These are phyloP conservation scores for Spizaetus ornatus DNA, from an alignment of 2,113 vertebrate species.

Conservation along the genomic window DNA sequence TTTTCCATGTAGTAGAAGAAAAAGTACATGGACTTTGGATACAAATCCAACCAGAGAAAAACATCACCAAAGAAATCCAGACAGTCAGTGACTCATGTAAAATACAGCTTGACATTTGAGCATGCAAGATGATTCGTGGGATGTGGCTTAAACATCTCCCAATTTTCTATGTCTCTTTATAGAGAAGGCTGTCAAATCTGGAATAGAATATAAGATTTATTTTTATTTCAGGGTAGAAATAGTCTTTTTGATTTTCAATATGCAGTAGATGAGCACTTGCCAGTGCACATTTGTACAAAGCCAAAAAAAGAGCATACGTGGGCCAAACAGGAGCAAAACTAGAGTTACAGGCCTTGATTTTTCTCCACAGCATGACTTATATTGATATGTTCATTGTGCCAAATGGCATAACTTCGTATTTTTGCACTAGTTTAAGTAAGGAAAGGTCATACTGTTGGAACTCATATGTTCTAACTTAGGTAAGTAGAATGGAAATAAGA, in stretches of 20 bases:
- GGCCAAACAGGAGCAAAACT: not conserved
- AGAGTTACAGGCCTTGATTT: not conserved
- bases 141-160: not conserved
- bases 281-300: not conserved
- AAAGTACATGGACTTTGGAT: not conserved
- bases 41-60: not conserved
- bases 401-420: not conserved
- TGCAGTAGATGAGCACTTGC: not conserved
- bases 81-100: not conserved
- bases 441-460: not conserved
- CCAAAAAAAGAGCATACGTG: not conserved
- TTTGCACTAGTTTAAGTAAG: not conserved
- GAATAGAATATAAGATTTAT: not conserved
- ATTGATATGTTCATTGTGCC: not conserved
- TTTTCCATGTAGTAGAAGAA: not conserved
- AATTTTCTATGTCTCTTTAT: not conserved
- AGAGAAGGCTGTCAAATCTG: not conserved
- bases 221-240: conserved; percentile 10
- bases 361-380: not conserved
- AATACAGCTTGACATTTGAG: conserved; percentile 3
- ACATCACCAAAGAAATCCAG: not conserved
- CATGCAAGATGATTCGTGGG: not conserved
- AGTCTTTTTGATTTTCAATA: not conserved
- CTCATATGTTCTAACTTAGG: not conserved
- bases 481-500: not conserved